phyloP scores from a whole-genome alignment of 2,113 vertebrate species.

The Mixornis gularis region DNA sequence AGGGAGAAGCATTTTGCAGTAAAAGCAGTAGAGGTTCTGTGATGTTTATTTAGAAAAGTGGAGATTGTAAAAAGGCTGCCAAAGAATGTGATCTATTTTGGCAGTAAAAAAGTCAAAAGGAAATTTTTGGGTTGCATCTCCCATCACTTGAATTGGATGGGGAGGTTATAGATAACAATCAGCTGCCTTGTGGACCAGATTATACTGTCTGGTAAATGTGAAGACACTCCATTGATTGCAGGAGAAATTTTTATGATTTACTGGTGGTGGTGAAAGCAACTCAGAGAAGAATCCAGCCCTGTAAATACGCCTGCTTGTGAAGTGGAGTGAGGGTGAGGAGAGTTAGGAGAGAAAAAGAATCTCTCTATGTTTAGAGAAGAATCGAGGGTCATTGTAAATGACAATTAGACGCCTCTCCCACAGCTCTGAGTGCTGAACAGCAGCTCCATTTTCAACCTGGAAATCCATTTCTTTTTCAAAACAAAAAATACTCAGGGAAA shows the following conservation, averaged over 20 bases:
- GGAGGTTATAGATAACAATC: slow-evolving; percentile 56
- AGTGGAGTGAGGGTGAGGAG: neutral
- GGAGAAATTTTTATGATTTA: slow-evolving; percentile 44
- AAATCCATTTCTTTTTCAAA: slow-evolving; percentile 38
- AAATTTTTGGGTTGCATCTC: slow-evolving; percentile 51
- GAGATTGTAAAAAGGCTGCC: slow-evolving; percentile 39
- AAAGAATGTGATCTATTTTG: slow-evolving; percentile 43
- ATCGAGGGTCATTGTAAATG: neutral
- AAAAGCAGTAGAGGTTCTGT: neutral
- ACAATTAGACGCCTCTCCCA: neutral
- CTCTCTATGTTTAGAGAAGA: neutral
- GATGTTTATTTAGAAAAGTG: slow-evolving; percentile 56
- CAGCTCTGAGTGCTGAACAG: neutral
- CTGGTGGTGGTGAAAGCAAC: neutral
- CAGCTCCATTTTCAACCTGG: neutral
- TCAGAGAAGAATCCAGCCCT: neutral
- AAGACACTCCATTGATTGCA: slow-evolving; percentile 45
- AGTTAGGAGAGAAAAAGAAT: neutral
- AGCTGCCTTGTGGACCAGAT: slow-evolving; percentile 30
- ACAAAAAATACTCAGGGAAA: slow-evolving; percentile 13
- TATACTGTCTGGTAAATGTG: slow-evolving; percentile 53
- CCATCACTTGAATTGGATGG: slow-evolving; percentile 16
- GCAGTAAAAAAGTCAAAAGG: slow-evolving; percentile 37
- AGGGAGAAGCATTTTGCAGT: neutral
- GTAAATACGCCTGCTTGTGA: neutral